phyloP scores from a whole-genome alignment of 2,113 vertebrate species.

The Saguinus imperator region DNA sequence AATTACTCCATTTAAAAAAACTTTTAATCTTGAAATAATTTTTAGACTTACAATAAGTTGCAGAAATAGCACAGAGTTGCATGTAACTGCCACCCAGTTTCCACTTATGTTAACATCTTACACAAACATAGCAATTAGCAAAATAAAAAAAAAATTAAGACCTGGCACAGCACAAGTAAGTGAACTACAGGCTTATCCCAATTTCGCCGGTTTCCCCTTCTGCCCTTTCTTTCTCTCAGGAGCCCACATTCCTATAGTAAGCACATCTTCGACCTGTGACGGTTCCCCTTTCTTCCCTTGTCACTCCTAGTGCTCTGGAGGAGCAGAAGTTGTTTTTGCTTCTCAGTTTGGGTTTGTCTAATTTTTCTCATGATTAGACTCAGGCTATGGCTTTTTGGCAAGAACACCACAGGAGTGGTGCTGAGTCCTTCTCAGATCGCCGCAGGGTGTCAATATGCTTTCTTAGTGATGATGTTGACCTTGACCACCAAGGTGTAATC shows the following conservation, averaged over 20 bases:
- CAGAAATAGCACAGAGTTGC: not conserved
- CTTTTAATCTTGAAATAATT: not conserved
- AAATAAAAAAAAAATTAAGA: not conserved
- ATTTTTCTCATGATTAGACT: not conserved
- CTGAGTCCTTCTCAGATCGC: not conserved
- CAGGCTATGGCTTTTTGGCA: not conserved
- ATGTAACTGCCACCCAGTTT: not conserved
- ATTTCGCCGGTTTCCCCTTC: not conserved
- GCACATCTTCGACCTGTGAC: too few relatives aligned
- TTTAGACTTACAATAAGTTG: not conserved
- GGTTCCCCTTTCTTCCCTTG: too few relatives aligned
- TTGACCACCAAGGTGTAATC: accelerated
- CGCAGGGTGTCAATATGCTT: accelerated
- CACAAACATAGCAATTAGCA: not conserved
- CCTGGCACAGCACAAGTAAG: not conserved
- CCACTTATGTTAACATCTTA: too few relatives aligned
- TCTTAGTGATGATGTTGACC: not conserved
- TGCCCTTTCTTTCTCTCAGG: not conserved
- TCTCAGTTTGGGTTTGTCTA: not conserved
- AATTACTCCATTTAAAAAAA: not conserved
- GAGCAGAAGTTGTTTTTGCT: not conserved
- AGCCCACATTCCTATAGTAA: not conserved
- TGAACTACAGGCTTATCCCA: too few relatives aligned
- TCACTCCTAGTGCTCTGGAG: not conserved
- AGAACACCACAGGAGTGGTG: not conserved